Evolutionary conservation across 1,140 invertebrate genomes (phyloP), one percentile per base, ranked within the genome.

Genomic region (Holcopasites calliopsidis): DNA sequence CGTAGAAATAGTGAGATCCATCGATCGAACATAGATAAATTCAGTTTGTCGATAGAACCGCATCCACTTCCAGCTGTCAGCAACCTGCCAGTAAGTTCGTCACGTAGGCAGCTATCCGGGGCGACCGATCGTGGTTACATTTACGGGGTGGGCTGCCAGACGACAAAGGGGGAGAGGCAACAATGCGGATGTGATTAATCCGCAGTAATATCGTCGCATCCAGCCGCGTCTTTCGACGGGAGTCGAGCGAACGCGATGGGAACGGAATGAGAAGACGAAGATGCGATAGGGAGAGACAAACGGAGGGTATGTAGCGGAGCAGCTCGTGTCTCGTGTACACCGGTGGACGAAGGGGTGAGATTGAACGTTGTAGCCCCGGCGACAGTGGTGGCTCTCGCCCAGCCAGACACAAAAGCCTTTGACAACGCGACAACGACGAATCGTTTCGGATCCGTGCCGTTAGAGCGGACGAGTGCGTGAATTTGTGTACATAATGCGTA

Each of bases 101-200:
- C 35, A 3, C 21, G 44, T 64, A 60, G 64, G 66, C 44, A 64
- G 49, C 42, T 52, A 50, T 40, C 23, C 44, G 3, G 44, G 21
- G 50, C 23, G 44, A 73, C 55, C 68, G 72, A 81, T 81, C 80
- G 68, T 65, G 75, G 77, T 62, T 62, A 50, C 55, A 74, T 69
- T n/a, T n/a, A n/a, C 70, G 70, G 23, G 62, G 44, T 60, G 52
- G 54, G 31, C 49, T 70, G 54, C 47, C 65, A 38, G 21, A 57
- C 52, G 66, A 64, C 73, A 65, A 69, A 61, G 71, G 47, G 57
- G 50, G n/a, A n/a, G 49, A 40, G 47, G 35, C 33, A 38, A 79
- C 79, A 79, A 81, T 79, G 40, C 58, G 73, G 78, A 71, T 64
- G 65, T 62, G 73, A 82, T 82, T 81, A 82, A 72, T 82, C 66